These are phyloP conservation scores for Acleris literana DNA, from an alignment of 2,888 invertebrate genomes.

Conservation along the genomic window DNA sequence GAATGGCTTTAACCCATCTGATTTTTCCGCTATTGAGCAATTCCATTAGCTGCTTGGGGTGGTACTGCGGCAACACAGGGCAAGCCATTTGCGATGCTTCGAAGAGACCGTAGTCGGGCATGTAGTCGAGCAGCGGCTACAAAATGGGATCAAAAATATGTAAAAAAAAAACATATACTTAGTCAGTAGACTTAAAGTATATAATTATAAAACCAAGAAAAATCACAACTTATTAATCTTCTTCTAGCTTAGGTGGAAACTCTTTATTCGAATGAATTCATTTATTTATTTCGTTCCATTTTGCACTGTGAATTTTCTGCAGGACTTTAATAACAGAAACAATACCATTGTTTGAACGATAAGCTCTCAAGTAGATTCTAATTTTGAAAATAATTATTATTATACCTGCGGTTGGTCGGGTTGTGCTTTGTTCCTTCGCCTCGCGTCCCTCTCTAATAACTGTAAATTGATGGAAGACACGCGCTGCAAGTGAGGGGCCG, in stretches of 20 bases:
- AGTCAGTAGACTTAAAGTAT: neutral
- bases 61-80: conserved; percentile 99
- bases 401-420: conserved; percentile 77
- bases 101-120: conserved; percentile 97
- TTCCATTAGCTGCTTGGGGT: conserved; percentile 99
- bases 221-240: neutral
- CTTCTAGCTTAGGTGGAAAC: too few species aligned
- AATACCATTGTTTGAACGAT: too few species aligned
- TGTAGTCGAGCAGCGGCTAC: conserved; percentile 87
- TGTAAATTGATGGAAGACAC: conserved; percentile 94
- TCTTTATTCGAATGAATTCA: too few species aligned
- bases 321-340: too few species aligned
- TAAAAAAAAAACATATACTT: neutral
- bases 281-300: too few species aligned
- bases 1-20: conserved; percentile 98
- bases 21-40: conserved; percentile 98
- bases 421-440: conserved; percentile 84
- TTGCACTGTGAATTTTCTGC: too few species aligned
- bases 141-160: conserved; percentile 17
- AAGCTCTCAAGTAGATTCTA: too few species aligned
- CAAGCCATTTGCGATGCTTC: conserved; percentile 98
- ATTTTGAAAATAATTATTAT: too few species aligned
- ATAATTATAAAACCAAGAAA: neutral
- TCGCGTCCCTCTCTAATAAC: conserved; percentile 88
- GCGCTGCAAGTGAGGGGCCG: conserved; percentile 91